A percentile compares a stretch with the other conserved stretches of the same genome.
Conservation (phyloP, 2,113 vertebrate genomes). For the Microcebus murinus region DNA sequence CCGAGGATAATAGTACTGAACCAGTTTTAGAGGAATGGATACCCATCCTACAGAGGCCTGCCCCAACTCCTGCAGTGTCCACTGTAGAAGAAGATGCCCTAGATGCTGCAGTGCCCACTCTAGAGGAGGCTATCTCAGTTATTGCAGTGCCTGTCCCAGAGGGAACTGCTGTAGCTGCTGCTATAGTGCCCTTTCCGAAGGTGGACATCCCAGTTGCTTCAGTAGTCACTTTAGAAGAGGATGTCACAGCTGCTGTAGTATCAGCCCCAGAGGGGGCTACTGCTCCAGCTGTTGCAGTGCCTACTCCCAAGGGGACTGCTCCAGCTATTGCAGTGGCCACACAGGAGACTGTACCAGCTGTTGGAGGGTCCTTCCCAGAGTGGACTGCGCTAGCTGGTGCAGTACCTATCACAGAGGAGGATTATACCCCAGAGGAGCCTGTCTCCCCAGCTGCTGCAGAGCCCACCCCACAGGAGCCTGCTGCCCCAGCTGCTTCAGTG, state of each 20-base stretch:
- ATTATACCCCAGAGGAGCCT: not conserved
- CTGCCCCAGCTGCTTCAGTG: not conserved
- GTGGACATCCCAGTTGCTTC: not conserved
- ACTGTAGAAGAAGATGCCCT: not conserved
- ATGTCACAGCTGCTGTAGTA: not conserved
- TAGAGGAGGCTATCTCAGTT: not conserved
- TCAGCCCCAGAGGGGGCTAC: not conserved
- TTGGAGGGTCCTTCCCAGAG: not conserved
- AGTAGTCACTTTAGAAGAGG: fast-evolving
- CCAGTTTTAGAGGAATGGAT: conserved; percentile 42
- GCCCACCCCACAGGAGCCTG: not conserved
- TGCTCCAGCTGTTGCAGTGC: fast-evolving
- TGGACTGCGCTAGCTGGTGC: not conserved
- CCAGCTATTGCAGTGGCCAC: not conserved
- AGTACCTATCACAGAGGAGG: not conserved
- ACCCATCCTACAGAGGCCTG: not conserved
- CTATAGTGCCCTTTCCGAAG: not conserved
- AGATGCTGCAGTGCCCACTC: not conserved
- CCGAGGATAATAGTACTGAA: conserved; percentile 5
- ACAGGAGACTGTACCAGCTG: not conserved
- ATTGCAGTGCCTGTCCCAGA: not conserved
- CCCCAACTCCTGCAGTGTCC: not conserved
- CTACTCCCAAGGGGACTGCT: fast-evolving
- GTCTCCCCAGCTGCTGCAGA: not conserved
- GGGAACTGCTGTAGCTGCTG: not conserved